Conservation (phyloP, 2,888 invertebrate species). For the Agrilus biguttatus region DNA sequence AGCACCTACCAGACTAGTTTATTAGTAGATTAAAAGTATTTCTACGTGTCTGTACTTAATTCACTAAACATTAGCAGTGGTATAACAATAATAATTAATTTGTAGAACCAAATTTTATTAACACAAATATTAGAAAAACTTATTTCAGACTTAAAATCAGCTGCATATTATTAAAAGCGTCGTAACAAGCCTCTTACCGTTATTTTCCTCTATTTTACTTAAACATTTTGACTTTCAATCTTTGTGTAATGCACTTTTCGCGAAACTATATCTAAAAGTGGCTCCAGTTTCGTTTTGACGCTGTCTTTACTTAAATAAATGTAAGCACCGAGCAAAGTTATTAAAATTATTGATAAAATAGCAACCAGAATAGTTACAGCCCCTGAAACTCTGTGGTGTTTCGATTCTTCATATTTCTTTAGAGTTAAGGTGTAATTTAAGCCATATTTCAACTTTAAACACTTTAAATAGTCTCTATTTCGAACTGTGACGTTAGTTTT, state of each 20-base stretch:
- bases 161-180: too few relatives aligned
- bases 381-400: slow-evolving; percentile 24
- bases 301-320: slow-evolving; percentile 46
- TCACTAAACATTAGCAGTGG: too few relatives aligned
- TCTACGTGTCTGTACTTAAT: too few relatives aligned
- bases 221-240: slow-evolving; percentile 36
- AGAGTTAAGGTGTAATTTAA: slow-evolving; percentile 21
- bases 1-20: too few relatives aligned
- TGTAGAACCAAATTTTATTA: too few relatives aligned
- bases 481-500: slow-evolving; percentile 45
- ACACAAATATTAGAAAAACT: too few relatives aligned
- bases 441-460: slow-evolving; percentile 26
- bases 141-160: too few relatives aligned
- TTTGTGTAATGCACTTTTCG: slow-evolving; percentile 61
- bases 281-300: slow-evolving; percentile 41
- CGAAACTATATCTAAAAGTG: slow-evolving; percentile 48
- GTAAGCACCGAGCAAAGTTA: slow-evolving; percentile 40
- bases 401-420: slow-evolving; percentile 21
- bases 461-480: slow-evolving; percentile 39
- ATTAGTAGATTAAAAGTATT: too few relatives aligned
- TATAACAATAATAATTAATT: too few relatives aligned
- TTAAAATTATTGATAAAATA: slow-evolving; percentile 38
- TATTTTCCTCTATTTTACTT: slow-evolving; percentile 3
- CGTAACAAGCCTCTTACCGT: too few relatives aligned
- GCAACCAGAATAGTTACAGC: slow-evolving; percentile 35